Base-by-base conservation (phyloP, 2,888 invertebrate species). In the Drosophila trichaetosa region DNA sequence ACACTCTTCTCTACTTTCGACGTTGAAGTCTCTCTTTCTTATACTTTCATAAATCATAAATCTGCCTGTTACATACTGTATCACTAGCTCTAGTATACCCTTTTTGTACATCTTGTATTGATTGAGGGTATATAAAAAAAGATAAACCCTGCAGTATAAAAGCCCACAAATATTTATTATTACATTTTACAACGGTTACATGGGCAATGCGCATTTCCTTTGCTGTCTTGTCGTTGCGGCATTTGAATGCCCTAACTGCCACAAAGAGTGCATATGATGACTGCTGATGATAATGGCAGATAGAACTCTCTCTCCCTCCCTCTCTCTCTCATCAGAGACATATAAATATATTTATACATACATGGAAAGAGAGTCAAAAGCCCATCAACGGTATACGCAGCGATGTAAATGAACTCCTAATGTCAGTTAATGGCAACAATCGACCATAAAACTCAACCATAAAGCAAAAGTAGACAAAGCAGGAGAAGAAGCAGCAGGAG, bases 141-240 rank as follows among this genome's bases (percentile, higher is more conserved):
- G 33, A 11, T 11, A 60, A 40, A 59, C 53, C 54, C 48, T 68
- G 52, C 62, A 18, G 75, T 87, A 78, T 73, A 89, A 87, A 84
- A 78, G 83, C 74, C 80, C 88, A 85, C 88, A 85, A 78, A 85
- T 86, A 85, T 88, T 80, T 87, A 90, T 88, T 90, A 89, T 85
- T 84, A 76, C 78, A 78, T 78, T 78, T 46, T 80, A 78, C 77
- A 80, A 80, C 18, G 72, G 66, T 63, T 76, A 71, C 76, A 89
- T 72, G 73, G 76, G 49, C 67, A 82, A 69, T 73, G 79, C 62
- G 70, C 67, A 76, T 69, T 76, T 70, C 70, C 76, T 66, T 65
- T 57, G 49, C 21, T 16, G 38, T 80, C 29, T 48, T 60, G 31
- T 38, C n/a, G 38, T 56, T 60, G 36, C 52, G 34, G 71, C 72